Percentiles rank a stretch among this genome's conserved stretches.
Conservation (phyloP, 2,113 vertebrate genomes). For the Rhadina sibilatrix region DNA sequence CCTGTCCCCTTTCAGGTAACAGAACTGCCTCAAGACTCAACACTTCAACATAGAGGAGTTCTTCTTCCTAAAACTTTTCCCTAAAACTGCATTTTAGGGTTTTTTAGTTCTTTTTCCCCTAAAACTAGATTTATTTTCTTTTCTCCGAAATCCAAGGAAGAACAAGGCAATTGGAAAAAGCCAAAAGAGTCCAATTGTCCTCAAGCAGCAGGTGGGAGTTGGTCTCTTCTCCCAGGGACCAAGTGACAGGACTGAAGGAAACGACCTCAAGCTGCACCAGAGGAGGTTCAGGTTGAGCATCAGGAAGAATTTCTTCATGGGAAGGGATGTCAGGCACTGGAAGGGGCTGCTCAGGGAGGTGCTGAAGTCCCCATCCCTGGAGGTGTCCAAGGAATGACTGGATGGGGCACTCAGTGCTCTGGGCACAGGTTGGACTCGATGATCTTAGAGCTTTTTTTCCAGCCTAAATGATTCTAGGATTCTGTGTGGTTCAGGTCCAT, state of each 20-base stretch:
- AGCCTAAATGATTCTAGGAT: not conserved
- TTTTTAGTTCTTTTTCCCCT: not conserved
- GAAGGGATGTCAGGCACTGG: not conserved
- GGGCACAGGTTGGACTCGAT: fast-evolving
- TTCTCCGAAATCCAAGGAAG: not conserved
- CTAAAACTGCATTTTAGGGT: not conserved
- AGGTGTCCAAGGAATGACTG: not conserved
- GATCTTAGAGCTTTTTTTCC: not conserved
- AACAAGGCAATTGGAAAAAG: not conserved
- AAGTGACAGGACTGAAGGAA: not conserved
- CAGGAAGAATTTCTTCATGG: not conserved
- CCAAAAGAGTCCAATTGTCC: fast-evolving
- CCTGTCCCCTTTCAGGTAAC: not conserved
- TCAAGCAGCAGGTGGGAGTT: not conserved
- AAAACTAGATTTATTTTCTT: not conserved
- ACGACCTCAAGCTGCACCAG: fast-evolving
- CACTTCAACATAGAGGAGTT: not conserved
- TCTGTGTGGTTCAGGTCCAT: not conserved
- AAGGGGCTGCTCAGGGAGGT: not conserved
- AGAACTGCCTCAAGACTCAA: fast-evolving
- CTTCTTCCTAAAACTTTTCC: not conserved
- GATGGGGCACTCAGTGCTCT: not conserved
- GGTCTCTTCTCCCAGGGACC: not conserved
- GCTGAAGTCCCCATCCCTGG: fast-evolving
- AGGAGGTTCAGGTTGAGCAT: not conserved